A percentile compares a stretch with the other conserved stretches of the same genome.
These are phyloP conservation scores for Nematolebias whitei DNA, from an alignment of 2,113 vertebrate species.

Conservation along the genomic window DNA sequence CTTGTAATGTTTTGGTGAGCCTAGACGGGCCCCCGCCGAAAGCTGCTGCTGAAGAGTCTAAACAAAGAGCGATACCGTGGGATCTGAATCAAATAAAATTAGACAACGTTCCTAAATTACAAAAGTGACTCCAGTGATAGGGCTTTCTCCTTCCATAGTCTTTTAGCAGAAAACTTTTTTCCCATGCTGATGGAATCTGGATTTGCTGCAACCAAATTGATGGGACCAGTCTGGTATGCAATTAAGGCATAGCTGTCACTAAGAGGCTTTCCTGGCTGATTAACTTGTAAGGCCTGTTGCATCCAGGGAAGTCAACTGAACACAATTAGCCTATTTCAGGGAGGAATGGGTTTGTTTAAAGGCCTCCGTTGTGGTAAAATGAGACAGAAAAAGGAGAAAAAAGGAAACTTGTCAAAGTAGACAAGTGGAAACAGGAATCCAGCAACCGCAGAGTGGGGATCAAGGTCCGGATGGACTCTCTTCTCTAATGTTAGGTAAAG, in stretches of 20 bases:
- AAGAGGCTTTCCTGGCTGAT: constrained; percentile 75
- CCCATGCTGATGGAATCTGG: constrained; percentile 68
- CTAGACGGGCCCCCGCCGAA: constrained; percentile 38
- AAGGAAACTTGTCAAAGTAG: constrained; percentile 42
- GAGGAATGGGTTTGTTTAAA: constrained; percentile 49
- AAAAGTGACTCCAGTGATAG: constrained; percentile 15
- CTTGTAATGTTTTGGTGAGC: constrained; percentile 52
- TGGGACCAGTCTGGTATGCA: constrained; percentile 72
- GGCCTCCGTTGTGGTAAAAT: constrained; percentile 41
- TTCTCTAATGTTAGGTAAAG: constrained; percentile 45
- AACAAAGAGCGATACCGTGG: constrained; percentile 34
- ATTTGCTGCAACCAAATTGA: constrained; percentile 70
- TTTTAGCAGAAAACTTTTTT: constrained; percentile 50
- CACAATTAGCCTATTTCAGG: constrained; percentile 71
- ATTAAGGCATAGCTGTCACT: constrained; percentile 73
- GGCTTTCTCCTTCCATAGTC: not conserved
- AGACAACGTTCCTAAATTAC: constrained; percentile 4
- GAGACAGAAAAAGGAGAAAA: constrained; percentile 27
- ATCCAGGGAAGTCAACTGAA: constrained; percentile 75
- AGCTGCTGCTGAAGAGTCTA: constrained; percentile 35
- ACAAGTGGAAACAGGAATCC: constrained; percentile 49
- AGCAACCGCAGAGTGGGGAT: constrained; percentile 34
- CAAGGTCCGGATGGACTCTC: constrained; percentile 30
- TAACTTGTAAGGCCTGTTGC: constrained; percentile 74
- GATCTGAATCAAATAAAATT: constrained; percentile 27